A percentile compares a stretch with the other conserved stretches of the same genome.
phyloP scores from a whole-genome alignment of 2,888 invertebrate species.

The Lithosia quadra region DNA sequence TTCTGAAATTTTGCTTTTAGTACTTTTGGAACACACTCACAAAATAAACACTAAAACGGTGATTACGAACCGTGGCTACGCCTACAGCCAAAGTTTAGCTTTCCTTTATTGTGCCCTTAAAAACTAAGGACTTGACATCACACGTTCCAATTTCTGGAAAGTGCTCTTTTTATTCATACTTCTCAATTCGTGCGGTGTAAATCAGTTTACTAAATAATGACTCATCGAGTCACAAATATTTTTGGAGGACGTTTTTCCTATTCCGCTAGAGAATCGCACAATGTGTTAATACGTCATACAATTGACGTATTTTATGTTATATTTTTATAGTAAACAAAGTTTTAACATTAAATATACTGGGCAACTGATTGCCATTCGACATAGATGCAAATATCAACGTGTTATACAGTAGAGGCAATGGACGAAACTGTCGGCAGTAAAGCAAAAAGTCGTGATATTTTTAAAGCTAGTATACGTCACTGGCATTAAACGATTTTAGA shows the following conservation, averaged over 20 bases:
- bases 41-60: slow-evolving; percentile 39
- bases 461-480: slow-evolving; percentile 60
- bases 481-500: slow-evolving; percentile 56
- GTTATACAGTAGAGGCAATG: slow-evolving; percentile 22
- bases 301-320: slow-evolving; percentile 13
- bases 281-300: slow-evolving; percentile 13
- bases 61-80: slow-evolving; percentile 28
- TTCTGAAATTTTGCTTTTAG: not conserved
- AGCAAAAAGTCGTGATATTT: slow-evolving; percentile 57
- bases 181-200: slow-evolving; percentile 24
- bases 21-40: slow-evolving; percentile 6
- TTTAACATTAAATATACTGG: slow-evolving; percentile 10
- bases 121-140: slow-evolving; percentile 14
- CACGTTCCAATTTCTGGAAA: slow-evolving; percentile 14
- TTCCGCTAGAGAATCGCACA: not conserved
- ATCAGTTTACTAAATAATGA: slow-evolving; percentile 7
- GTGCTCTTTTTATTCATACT: slow-evolving; percentile 13
- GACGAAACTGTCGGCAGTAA: slow-evolving; percentile 27
- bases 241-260: slow-evolving; percentile 7
- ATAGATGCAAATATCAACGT: slow-evolving; percentile 16
- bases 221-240: not conserved
- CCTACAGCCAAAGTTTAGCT: slow-evolving; percentile 31
- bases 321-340: slow-evolving; percentile 28
- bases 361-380: slow-evolving; percentile 14
- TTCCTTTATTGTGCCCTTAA: slow-evolving; percentile 25